Percentiles rank a stretch among this genome's conserved stretches.
These are phyloP conservation scores for Muscicapa adusta DNA, from an alignment of 2,113 vertebrate species.

Conservation along the genomic window DNA sequence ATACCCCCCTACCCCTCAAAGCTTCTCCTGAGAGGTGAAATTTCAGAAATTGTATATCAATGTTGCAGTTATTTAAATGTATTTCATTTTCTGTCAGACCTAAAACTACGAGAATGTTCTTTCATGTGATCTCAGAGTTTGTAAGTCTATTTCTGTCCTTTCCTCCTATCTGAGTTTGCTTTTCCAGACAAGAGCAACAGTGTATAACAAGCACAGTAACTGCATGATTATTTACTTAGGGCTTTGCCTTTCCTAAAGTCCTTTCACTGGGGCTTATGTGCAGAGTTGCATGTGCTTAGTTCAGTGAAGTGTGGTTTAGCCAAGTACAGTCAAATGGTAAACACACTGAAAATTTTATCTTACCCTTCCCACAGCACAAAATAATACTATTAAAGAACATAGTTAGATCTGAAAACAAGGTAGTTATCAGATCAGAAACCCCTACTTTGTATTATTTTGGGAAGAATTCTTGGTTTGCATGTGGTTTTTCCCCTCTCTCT, in stretches of 20 bases:
- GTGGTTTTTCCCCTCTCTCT: background rate
- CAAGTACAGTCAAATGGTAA: background rate
- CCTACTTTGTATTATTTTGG: background rate
- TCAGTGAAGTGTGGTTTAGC: background rate
- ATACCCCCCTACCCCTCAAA: background rate
- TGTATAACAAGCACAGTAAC: background rate
- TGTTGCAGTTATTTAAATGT: background rate
- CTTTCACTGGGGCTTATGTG: background rate
- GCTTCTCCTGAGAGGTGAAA: background rate
- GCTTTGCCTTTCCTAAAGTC: constrained; percentile 12
- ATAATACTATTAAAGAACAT: background rate
- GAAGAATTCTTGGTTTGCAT: background rate
- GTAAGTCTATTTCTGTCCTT: background rate
- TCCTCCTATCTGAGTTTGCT: background rate
- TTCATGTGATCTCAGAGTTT: background rate
- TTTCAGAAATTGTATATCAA: background rate
- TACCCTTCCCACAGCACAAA: background rate
- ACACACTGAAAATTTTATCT: background rate
- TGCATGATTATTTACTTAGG: constrained; percentile 6
- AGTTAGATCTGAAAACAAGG: background rate
- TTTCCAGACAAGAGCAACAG: background rate
- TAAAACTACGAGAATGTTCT: background rate
- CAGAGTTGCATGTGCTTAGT: background rate
- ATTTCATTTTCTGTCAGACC: background rate
- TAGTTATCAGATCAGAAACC: background rate